Evolutionary conservation across 2,888 invertebrate genomes (phyloP).

Genomic region (Macrosoma leucophasiata): DNA sequence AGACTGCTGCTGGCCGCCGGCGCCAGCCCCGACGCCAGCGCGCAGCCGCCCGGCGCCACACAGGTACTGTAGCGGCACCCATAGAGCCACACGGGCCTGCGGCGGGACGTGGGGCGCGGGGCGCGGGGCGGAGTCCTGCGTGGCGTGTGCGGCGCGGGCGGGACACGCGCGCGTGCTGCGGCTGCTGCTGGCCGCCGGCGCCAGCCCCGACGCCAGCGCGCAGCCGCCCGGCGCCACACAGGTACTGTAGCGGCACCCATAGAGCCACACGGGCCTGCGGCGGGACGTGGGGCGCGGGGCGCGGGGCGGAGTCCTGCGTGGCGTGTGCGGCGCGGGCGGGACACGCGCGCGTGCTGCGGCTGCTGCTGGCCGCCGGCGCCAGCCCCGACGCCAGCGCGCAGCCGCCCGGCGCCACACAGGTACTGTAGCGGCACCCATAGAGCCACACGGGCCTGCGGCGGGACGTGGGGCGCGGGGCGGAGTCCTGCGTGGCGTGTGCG

Average conservation of each 20-base stretch:
- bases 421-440: too few relatives aligned
- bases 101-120: too few relatives aligned
- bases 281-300: conserved; percentile 84
- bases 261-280: too few relatives aligned
- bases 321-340: conserved; percentile 87
- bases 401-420: conserved; percentile 71
- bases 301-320: conserved; percentile 87
- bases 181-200: conserved; percentile 83
- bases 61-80: too few relatives aligned
- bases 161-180: conserved; percentile 70
- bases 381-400: conserved; percentile 67
- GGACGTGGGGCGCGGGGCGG: conserved; percentile 83
- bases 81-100: too few relatives aligned
- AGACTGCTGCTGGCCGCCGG: conserved; percentile 81
- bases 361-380: conserved; percentile 86
- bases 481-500: conserved; percentile 89
- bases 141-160: conserved; percentile 87
- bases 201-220: conserved; percentile 81
- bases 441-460: too few relatives aligned
- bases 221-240: conserved; percentile 28
- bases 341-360: conserved; percentile 62
- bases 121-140: conserved; percentile 86
- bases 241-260: too few relatives aligned
- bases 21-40: conserved; percentile 82
- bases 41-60: conserved; percentile 31